Conservation (phyloP, 2,888 invertebrate species). For the Dilophus febrilis region DNA sequence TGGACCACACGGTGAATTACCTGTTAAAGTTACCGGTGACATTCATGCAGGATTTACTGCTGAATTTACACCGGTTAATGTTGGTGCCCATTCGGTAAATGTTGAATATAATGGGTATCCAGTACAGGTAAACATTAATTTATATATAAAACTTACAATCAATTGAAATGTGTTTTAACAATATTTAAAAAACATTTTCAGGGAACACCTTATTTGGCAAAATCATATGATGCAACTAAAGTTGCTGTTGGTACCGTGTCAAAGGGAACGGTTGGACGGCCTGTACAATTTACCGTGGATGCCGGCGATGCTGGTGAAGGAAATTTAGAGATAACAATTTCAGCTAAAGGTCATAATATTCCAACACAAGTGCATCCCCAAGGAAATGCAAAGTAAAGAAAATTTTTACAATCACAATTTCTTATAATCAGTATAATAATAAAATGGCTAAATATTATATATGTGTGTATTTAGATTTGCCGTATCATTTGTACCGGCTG, state of each 20-base stretch:
- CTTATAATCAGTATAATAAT: background rate
- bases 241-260: conserved; percentile 67
- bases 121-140: conserved; percentile 40
- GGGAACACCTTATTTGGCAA: conserved; percentile 78
- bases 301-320: conserved; percentile 95
- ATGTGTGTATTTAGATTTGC: conserved; percentile 47
- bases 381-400: conserved; percentile 44
- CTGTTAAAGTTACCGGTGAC: conserved; percentile 77
- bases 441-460: conserved; percentile 14
- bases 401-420: background rate
- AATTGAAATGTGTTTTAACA: too few species aligned
- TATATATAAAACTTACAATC: background rate
- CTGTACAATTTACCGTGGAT: conserved; percentile 89
- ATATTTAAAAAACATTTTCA: conserved; percentile 17
- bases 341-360: conserved; percentile 80
- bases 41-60: conserved; percentile 76
- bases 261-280: conserved; percentile 70
- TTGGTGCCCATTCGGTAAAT: conserved; percentile 82
- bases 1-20: conserved; percentile 71
- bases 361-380: conserved; percentile 91
- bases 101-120: conserved; percentile 83
- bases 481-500: conserved; percentile 90
- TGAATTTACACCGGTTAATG: conserved; percentile 80
- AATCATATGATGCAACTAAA: conserved; percentile 83
- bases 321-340: conserved; percentile 90